Base-by-base conservation (phyloP, 2,113 vertebrate species). In the Harpagus bidentatus region DNA sequence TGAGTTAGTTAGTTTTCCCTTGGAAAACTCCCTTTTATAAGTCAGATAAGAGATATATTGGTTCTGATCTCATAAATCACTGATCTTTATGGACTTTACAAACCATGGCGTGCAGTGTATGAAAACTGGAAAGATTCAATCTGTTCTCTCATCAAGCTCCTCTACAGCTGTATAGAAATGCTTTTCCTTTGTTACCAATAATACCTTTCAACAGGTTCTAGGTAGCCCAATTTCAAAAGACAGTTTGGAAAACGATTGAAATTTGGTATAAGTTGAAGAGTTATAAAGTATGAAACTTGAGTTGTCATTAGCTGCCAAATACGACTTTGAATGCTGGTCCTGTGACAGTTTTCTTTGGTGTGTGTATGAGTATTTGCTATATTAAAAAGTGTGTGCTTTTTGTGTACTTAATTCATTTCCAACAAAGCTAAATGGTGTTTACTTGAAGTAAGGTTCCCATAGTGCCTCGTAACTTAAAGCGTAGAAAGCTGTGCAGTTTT, bases 51-150 rank as follows among this genome's bases (percentile, higher is more conserved):
- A 36, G 53, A 29, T 11, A 17, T 0, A 1, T 58, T 78, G 69
- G 36, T 76, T 53, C 53, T 69, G 62, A 59, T 76, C 36, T 90
- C 71, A 20, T 81, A 66, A 78, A 43, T 1, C 21, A 22, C 45
- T 71, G 17, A 21, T 86, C n/a, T 62, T 58, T 62, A 34, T 53
- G 58, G 34, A 36, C 62, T 85, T 56, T 8, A 12, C 19, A 77
- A 80, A 59, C 42, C 8, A 5, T 67, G 23, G 34, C 0, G 0
- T 52, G 31, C 73, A 52, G 11, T 21, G 6, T 65, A 13, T 91
- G 62, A 52, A 56, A 84, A 69, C 28, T 82, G 48, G 40, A 40
- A 77, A 65, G 20, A n/a, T 47, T 69, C 15, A 31, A 1, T 74
- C 34, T 84, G 38, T 89, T 88, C 18, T 67, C 25, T 93, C 23